phyloP scores from a whole-genome alignment of 2,113 vertebrate species.

The Oreochromis aureus region DNA sequence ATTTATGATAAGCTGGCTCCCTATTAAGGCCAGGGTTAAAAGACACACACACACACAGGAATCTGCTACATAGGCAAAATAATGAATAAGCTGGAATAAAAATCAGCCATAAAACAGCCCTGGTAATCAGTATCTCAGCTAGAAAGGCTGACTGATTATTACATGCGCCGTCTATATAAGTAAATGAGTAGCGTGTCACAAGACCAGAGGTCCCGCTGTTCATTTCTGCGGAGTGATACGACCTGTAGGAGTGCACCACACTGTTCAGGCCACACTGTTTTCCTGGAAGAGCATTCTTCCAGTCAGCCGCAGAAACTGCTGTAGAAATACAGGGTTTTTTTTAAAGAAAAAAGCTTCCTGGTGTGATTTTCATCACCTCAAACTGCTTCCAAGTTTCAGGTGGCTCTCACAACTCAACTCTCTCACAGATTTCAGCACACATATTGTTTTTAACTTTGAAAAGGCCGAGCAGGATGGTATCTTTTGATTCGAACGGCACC shows the following conservation, averaged over 20 bases:
- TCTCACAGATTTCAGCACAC: background rate
- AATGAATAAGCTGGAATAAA: conserved; percentile 29
- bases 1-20: conserved; percentile 21
- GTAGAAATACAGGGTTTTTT: background rate
- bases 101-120: conserved; percentile 22
- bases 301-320: background rate
- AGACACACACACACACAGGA: background rate
- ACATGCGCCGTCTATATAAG: conserved; percentile 32
- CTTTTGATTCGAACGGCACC: background rate
- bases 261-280: background rate
- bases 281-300: conserved; percentile 16
- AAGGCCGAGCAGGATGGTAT: background rate
- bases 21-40: background rate
- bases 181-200: conserved; percentile 63
- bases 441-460: background rate
- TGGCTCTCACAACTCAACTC: background rate
- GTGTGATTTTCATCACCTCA: background rate
- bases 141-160: background rate
- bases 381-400: background rate
- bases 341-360: background rate
- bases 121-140: conserved; percentile 42
- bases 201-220: conserved; percentile 28
- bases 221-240: conserved; percentile 15
- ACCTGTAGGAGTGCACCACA: conserved; percentile 5
- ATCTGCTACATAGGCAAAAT: conserved; percentile 39